These are phyloP conservation scores for Tenthredo livida DNA, from an alignment of 2,888 invertebrate species.

Conservation along the genomic window DNA sequence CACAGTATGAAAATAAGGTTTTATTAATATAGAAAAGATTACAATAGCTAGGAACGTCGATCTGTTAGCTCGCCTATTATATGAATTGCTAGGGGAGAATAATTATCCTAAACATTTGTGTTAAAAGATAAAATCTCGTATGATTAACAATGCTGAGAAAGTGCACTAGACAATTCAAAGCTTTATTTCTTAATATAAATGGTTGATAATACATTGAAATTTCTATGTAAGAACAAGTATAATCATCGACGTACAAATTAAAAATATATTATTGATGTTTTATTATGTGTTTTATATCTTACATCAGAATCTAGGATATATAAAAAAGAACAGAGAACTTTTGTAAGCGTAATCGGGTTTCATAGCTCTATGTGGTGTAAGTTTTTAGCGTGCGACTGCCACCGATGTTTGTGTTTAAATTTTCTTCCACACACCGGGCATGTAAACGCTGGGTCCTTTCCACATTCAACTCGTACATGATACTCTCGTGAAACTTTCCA, in stretches of 20 bases:
- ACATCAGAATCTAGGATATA: neutral
- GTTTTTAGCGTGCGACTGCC: conserved; percentile 57
- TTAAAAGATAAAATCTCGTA: neutral
- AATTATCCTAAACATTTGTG: neutral
- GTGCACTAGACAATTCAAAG: conserved; percentile 3
- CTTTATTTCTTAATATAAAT: conserved; percentile 20
- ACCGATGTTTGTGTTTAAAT: conserved; percentile 59
- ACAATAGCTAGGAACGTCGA: neutral
- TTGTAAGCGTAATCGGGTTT: neutral
- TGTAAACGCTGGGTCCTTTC: conserved; percentile 71
- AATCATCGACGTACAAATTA: neutral
- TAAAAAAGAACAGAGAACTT: neutral
- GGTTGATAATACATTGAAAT: conserved; percentile 12
- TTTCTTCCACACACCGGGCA: conserved; percentile 66
- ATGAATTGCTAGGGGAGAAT: neutral
- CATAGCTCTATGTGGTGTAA: conserved; percentile 62
- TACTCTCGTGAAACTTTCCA: conserved; percentile 71
- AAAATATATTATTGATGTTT: neutral
- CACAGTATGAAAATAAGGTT: neutral
- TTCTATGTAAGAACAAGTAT: neutral
- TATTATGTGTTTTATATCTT: conserved; percentile 5
- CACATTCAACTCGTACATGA: conserved; percentile 72
- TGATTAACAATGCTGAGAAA: neutral
- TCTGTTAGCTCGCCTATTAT: neutral
- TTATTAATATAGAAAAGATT: neutral